Evolutionary conservation across 37 sponge, comb jelly and placozoan genomes (phyloP).

Genomic region (Geodia barretti): DNA sequence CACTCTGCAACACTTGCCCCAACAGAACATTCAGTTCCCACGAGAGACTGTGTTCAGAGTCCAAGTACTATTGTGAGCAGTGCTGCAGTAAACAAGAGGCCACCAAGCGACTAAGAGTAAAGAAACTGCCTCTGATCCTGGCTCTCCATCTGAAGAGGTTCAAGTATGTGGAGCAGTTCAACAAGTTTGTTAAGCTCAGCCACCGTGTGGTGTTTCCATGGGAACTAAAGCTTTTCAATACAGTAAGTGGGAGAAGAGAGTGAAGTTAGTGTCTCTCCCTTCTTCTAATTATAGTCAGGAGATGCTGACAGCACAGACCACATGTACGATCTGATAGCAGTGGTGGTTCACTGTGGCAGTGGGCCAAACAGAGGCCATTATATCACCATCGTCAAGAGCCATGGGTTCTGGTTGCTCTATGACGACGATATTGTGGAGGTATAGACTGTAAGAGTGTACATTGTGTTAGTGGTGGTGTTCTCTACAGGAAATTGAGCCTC

Average conservation of each 20-base stretch:
- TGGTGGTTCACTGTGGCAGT: slow-evolving; percentile 98
- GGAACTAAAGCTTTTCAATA: slow-evolving; percentile 95
- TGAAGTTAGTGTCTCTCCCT: background rate
- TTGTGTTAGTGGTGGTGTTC: slow-evolving; percentile 11
- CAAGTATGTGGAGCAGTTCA: slow-evolving; percentile 89
- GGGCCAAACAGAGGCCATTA: slow-evolving; percentile 97
- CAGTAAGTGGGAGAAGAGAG: slow-evolving; percentile 27
- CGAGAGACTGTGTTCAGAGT: slow-evolving; percentile 84
- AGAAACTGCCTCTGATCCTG: slow-evolving; percentile 88
- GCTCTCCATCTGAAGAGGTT: slow-evolving; percentile 98
- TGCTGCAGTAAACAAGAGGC: slow-evolving; percentile 99
- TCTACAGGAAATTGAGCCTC: slow-evolving; percentile 83
- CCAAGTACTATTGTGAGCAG: slow-evolving; percentile 95
- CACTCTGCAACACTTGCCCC: no score
- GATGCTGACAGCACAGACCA: slow-evolving; percentile 75
- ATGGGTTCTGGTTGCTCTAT: slow-evolving; percentile 87
- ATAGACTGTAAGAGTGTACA: background rate
- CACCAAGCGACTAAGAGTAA: slow-evolving; percentile 89
- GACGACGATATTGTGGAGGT: slow-evolving; percentile 91
- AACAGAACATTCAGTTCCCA: slow-evolving; percentile 78
- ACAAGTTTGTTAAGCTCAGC: slow-evolving; percentile 87
- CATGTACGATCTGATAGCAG: slow-evolving; percentile 91
- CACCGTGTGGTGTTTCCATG: slow-evolving; percentile 96
- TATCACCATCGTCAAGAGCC: slow-evolving; percentile 90
- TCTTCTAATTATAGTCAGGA: no score